Base-by-base conservation (phyloP, 2,888 invertebrate species). In the Agapostemon virescens region DNA sequence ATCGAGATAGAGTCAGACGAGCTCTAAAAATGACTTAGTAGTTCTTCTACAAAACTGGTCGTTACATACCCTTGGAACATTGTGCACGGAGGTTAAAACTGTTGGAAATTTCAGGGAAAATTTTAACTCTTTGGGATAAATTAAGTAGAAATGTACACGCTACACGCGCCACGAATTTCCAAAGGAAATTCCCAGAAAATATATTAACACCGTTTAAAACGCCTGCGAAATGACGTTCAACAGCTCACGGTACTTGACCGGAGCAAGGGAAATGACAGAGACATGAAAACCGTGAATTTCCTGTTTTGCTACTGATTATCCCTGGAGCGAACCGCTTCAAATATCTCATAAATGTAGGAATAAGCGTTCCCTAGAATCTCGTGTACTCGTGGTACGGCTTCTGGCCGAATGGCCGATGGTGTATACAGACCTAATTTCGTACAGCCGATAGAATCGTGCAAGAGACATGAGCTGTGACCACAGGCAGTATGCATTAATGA, bases 401-500 rank as follows among this genome's bases (percentile, higher is more conserved):
- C 26, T 26, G 15, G 30, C 23, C 55, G 55, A 55, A 55, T 26
- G 26, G 55, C 26, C 17, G 26, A 17, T n/a, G 26, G 26, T 55
- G 26, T 26, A 55, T 55, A 26, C 23, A 55, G 55, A 55, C 55
- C 55, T 26, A 55, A 55, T 26, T 55, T 55, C 26, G 26, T 26
- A 26, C 55, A 26, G 26, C 6, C 55, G 17, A 26, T 30, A 55
- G 7, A 55, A 30, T 55, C 15, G 55, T 55, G 26, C 26, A 26
- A 55, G 26, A 55, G 30, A 55, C 26, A 55, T 30, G 15, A 26
- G 26, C 6, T 26, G 38, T 2, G 49, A 11, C n/a, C n/a, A 52
- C 15, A 26, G 4, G 36, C 3, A 17, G 61, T 67, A 72, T 61
- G n/a, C 61, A 72, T 77, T 61, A 45, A 72, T 58, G 26, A 55